Evolutionary conservation across 2,888 invertebrate genomes (phyloP), one percentile per base, ranked within the genome.

Genomic region (Julus scanicus): DNA sequence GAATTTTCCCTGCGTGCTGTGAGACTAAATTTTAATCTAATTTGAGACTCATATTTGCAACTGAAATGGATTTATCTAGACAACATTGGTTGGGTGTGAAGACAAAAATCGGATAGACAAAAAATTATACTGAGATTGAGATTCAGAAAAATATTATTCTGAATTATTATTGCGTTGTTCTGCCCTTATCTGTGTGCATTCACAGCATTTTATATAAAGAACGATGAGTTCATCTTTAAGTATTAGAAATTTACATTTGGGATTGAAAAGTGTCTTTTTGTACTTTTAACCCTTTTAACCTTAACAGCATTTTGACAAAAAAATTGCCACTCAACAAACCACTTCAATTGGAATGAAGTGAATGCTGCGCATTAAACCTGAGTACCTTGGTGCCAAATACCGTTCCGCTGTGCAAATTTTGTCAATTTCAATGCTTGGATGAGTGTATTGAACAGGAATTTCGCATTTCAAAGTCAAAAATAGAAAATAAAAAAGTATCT

Each of bases 281-380:
- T 53, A 53, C 11, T 53, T 63, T 63, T 8, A 63, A n/a, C 63
- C 63, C 63, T 63, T 63, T n/a, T 63, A 6, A n/a, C 17, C 63
- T 53, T 53, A 53, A 15, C 17, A 11, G 20, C 20, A 71, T 6
- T 71, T 71, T 71, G 2, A 17, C 20, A 71, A 29, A 71, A 71
- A 71, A 71, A 29, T 71, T 71, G 71, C 71, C 71, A 71, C 71
- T 71, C 71, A 71, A 71, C 71, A 29, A 71, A 5, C 63, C 29
- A 71, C 71, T 71, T 71, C 71, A 71, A 71, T 6, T 29, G 71
- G 71, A 71, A 71, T 71, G 71, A 71, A 20, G 8, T 20, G 29
- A 29, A 6, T 71, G 63, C 13, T 71, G 29, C 29, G 71, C 71
- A 71, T 71, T 20, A 71, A 9, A 20, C 71, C 29, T 8, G 71